Evolutionary conservation across 2,113 vertebrate species (phyloP), one percentile per base, ranked within the genome.

Genomic region (Fregata magnificens): DNA sequence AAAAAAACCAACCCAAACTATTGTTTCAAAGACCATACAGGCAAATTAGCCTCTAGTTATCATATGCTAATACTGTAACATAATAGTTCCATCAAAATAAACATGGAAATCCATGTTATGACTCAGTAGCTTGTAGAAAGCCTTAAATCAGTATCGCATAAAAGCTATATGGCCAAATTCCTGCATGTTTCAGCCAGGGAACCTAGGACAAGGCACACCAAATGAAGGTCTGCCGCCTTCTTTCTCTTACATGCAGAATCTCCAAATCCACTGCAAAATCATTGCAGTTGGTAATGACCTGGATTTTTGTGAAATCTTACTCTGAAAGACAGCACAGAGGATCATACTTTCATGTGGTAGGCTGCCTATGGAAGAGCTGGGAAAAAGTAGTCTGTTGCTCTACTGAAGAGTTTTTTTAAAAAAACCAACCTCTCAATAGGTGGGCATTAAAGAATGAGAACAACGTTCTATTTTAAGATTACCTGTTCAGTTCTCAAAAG

Each of bases 391-490:
- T 76, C 52, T 36, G 22, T 77, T 59, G 76, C 61, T 65, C 40
- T 56, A 25, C 17, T 52, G 44, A 67, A 53, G 21, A 77, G 25
- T 25, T 34, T 69, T 73, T 58, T 25, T 16, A 52, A 52, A 47
- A 47, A 50, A 52, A 24, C 16, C 21, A 58, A 13, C 20, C 21
- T 87, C 78, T 90, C 84, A 76, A 53, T 80, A 90, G 78, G 45
- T 94, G 62, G 66, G 80, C 53, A 11, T 20, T 31, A 74, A 67
- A 70, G 91, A 93, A 45, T 25, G 50, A 59, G 91, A 91, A 80
- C 82, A 38, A 7, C 22, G 8, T 76, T 91, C 89, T 94, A 94
- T 96, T 97, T 91, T 73, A 82, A 80, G 38, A 50, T 87, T 42
- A 92, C 19, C 82, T 76, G 36, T 86, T 91, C 31, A 28, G 29